Evolutionary conservation across 2,797 vertebrate genomes (phyloP), one percentile per base, ranked within the genome.

Genomic region (Enteromius trimaculatus): DNA sequence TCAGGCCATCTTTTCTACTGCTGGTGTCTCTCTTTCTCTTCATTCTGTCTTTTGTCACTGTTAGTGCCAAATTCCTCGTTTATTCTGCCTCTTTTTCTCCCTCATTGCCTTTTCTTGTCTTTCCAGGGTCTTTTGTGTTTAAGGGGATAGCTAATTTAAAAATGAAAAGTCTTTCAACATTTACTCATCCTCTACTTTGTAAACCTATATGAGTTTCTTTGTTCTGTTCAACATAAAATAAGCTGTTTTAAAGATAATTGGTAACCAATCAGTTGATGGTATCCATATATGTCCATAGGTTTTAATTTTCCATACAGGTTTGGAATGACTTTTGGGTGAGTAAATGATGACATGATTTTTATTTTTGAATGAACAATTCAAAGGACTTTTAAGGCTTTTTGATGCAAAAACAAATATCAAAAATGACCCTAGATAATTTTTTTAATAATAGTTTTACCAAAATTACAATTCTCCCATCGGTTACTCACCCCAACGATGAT

Each of bases 41-140:
- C 29, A 44, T 14, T 77, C 68, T 47, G 16, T 23, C 9, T 79
- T 77, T 77, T 77, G 47, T 64, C 75, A 23, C 17, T 37, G n/a
- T 34, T 55, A 58, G 31, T 65, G 77, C 6, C 13, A 29, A 26
- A 39, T 19, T 37, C 31, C 17, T 39, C 71, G 42, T 55, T 51
- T 77, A 26, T 17, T 26, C 47, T 74, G 53, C 58, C 51, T 14
- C 47, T 70, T 14, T 84, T 80, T 77, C 87, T 85, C 84, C 71
- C 77, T 85, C 87, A 88, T 84, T 84, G 85, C 81, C 84, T 68
- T 49, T 49, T 85, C 80, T 77, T 83, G 84, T 77, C 85, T 62
- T 44, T 53, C 86, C 80, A 84, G 81, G 42, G 81, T 70, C 64
- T 68, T 51, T 51, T 17, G 37, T 34, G 58, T 51, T 75, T 53